Evolutionary conservation across 2,888 invertebrate species (phyloP), one percentile per base, ranked within the genome.

Genomic region (Ceramica pisi): DNA sequence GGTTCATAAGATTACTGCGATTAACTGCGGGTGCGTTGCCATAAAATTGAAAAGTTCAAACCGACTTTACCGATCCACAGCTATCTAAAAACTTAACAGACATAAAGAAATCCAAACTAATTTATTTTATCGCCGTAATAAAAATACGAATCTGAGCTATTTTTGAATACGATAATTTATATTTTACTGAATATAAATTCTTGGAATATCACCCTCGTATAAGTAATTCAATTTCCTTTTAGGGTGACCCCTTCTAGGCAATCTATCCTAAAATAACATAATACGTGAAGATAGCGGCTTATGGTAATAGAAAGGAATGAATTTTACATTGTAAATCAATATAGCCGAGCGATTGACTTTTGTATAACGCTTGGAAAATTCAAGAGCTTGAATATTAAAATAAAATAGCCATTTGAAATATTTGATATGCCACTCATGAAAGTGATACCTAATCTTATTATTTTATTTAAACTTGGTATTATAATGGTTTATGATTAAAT

Each of bases 191-290:
- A 69, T 67, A 69, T 75, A 83, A 71, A 83, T 83, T 75, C 46
- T 73, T 78, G 72, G 74, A 72, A 84, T 76, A 82, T 82, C 63
- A 77, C 63, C 67, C 73, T 74, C 68, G 64, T 82, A 80, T 67
- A 77, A 82, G 86, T 87, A 86, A 89, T 89, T 87, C 86, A 85
- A 87, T 88, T 89, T 87, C 82, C 84, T 85, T 83, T 80, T 82
- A 70, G 74, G 79, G 78, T 86, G 71, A 85, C 86, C 87, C 86
- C 83, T 87, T 87, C 75, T 81, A 87, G 86, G 83, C 86, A 87
- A 89, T 90, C 87, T 84, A 88, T 90, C 92, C 90, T 92, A 92
- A 91, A 91, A 91, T 87, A 92, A 92, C 88, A 91, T 86, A 87
- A 87, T 89, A 84, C 84, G 82, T 80, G 83, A 87, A 89, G 86